Conservation (phyloP, 2,888 invertebrate species). For the Chaitophorus viminalis region DNA sequence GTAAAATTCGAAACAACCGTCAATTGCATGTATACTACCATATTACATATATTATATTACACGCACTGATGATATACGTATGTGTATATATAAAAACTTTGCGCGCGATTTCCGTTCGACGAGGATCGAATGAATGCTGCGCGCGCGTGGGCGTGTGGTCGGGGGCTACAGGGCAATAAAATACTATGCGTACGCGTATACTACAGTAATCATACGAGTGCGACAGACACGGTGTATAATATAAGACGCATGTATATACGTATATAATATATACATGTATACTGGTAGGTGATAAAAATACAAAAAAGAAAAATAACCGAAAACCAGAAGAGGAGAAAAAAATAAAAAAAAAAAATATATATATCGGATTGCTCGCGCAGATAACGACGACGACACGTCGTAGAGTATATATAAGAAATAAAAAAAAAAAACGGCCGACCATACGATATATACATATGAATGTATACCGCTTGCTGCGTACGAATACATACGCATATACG, state of each 20-base stretch:
- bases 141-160: background rate
- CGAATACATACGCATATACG: background rate
- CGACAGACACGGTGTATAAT: no score
- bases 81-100: background rate
- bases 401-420: background rate
- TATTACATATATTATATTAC: no score
- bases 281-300: background rate
- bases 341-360: background rate
- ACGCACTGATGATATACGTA: background rate
- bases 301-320: background rate
- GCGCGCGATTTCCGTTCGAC: background rate
- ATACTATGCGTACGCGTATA: background rate
- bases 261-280: no score
- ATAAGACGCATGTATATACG: no score
- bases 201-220: background rate
- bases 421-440: constrained; percentile 3
- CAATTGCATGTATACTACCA: background rate
- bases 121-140: background rate
- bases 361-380: background rate
- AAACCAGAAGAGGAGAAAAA: constrained; percentile 2
- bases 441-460: no score
- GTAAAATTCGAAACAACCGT: background rate
- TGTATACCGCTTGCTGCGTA: background rate
- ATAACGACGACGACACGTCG: constrained; percentile 11
- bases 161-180: background rate